Percentiles rank a stretch among this genome's conserved stretches.
These are phyloP conservation scores for Colletes gigas DNA, from an alignment of 1,140 invertebrate genomes.

Conservation along the genomic window DNA sequence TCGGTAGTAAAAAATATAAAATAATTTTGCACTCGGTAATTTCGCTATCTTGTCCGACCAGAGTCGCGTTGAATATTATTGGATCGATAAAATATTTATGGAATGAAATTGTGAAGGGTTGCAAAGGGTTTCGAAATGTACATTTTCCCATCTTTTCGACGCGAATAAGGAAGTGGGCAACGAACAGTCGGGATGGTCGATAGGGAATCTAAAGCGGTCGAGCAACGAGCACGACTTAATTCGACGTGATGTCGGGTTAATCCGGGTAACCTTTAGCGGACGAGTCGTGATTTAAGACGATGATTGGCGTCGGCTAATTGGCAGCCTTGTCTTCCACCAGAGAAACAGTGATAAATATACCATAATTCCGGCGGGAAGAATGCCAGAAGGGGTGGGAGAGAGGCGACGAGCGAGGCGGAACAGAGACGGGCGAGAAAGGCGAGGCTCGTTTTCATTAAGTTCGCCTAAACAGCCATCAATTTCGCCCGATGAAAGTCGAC, in stretches of 20 bases:
- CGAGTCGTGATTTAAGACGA: conserved; percentile 49
- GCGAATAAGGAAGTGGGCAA: too few relatives aligned
- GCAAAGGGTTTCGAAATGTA: too few relatives aligned
- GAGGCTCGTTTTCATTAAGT: conserved; percentile 54
- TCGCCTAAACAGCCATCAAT: conserved; percentile 67
- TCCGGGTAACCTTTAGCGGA: conserved; percentile 34
- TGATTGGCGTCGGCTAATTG: conserved; percentile 52
- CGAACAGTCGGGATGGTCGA: too few relatives aligned
- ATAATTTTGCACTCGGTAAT: too few relatives aligned
- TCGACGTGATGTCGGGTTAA: conserved; percentile 45
- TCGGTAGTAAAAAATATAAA: too few relatives aligned
- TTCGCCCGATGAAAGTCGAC: conserved; percentile 67
- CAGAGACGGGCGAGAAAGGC: background rate
- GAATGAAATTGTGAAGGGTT: too few relatives aligned
- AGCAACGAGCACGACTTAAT: conserved; percentile 23
- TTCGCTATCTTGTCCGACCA: too few relatives aligned
- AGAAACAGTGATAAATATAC: conserved; percentile 48
- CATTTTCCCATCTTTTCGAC: too few relatives aligned
- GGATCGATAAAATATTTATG: too few relatives aligned
- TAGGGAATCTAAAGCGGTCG: too few relatives aligned
- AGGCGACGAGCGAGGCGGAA: background rate
- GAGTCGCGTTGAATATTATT: too few relatives aligned
- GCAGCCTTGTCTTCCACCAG: conserved; percentile 39
- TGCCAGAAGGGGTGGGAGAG: background rate
- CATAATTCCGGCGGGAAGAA: conserved; percentile 23